phyloP scores from a whole-genome alignment of 2,113 vertebrate species.

The Grantiella picta region DNA sequence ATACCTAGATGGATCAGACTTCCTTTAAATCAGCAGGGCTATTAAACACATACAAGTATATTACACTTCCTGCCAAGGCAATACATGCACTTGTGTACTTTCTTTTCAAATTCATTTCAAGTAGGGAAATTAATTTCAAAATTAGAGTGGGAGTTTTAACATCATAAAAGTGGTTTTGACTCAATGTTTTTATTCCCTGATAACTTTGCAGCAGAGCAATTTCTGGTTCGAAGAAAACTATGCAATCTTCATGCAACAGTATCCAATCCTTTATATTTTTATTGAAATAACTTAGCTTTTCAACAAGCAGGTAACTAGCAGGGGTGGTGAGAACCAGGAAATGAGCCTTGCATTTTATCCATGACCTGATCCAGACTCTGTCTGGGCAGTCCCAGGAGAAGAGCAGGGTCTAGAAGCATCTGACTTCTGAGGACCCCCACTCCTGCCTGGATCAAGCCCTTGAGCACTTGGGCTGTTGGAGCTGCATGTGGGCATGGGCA shows the following conservation, averaged over 20 bases:
- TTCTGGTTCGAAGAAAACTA: neutral
- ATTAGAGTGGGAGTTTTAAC: neutral
- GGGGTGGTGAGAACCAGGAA: neutral
- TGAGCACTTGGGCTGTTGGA: neutral
- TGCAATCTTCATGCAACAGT: neutral
- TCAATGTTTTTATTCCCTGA: neutral
- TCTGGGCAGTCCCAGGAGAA: neutral
- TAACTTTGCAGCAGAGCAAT: neutral
- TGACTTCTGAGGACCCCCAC: neutral
- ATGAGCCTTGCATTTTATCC: neutral
- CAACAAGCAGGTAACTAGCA: neutral
- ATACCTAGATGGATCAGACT: neutral
- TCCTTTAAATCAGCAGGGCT: neutral
- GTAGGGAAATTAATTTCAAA: neutral
- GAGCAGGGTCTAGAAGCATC: neutral
- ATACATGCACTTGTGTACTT: neutral
- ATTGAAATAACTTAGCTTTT: neutral
- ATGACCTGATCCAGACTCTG: neutral
- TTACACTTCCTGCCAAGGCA: neutral
- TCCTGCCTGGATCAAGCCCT: neutral
- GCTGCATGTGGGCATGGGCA: neutral
- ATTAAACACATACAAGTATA: accelerated
- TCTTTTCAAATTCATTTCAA: neutral
- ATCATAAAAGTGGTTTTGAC: neutral
- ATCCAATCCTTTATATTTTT: neutral